phyloP scores from a whole-genome alignment of 2,888 invertebrate species.

The Lacanobia oleracea region DNA sequence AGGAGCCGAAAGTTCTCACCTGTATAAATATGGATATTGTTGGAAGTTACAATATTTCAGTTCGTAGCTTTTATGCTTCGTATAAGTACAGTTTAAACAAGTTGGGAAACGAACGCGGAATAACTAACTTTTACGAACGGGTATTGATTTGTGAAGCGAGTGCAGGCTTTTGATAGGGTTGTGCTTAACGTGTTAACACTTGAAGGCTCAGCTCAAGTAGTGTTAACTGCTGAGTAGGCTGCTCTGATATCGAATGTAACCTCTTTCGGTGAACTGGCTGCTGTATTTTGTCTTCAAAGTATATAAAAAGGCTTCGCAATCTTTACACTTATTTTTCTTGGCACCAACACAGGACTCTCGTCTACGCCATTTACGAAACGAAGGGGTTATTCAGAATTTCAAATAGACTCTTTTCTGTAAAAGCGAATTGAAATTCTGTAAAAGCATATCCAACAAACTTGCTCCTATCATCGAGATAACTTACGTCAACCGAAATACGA shows the following conservation, averaged over 20 bases:
- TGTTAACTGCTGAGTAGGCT: constrained; percentile 21
- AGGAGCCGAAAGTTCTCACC: neutral
- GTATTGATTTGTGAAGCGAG: constrained; percentile 65
- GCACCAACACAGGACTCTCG: constrained; percentile 4
- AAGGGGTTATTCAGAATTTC: constrained; percentile 15
- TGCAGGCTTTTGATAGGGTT: constrained; percentile 50
- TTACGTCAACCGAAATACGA: constrained; percentile 23
- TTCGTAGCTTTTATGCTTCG: constrained; percentile 10
- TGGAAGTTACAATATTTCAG: constrained; percentile 18
- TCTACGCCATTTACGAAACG: constrained; percentile 17
- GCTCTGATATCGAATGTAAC: constrained; percentile 10
- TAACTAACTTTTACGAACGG: constrained; percentile 58
- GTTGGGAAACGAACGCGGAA: constrained; percentile 39
- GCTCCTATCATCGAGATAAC: constrained; percentile 12
- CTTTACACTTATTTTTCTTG: constrained; percentile 35
- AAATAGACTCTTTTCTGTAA: constrained; percentile 21
- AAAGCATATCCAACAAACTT: constrained; percentile 31
- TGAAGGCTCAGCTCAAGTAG: constrained; percentile 10
- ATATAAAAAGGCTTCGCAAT: neutral
- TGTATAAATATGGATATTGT: constrained; percentile 32
- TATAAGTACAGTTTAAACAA: constrained; percentile 43
- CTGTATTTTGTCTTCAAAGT: neutral
- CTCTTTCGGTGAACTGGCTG: neutral
- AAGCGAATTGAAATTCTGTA: constrained; percentile 23
- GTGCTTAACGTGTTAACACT: constrained; percentile 34